Evolutionary conservation across 2,888 invertebrate species (phyloP).

Genomic region (Pterostichus niger): DNA sequence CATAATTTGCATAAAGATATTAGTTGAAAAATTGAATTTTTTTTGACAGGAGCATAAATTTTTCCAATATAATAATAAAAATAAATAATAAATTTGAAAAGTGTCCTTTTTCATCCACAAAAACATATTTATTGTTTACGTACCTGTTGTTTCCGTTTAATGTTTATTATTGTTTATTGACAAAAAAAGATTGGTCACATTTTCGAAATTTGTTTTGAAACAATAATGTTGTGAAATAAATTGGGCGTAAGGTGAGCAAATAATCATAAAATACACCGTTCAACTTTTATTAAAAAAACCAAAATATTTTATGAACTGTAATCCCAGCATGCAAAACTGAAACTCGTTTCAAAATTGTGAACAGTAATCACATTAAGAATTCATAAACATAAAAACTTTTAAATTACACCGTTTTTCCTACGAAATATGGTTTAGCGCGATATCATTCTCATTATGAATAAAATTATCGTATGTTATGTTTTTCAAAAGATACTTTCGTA

Average conservation of each 20-base stretch:
- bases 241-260: constrained; percentile 14
- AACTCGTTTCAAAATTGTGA: constrained; percentile 50
- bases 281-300: constrained; percentile 22
- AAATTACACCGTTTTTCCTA: constrained; percentile 22
- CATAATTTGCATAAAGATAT: no score
- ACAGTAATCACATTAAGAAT: constrained; percentile 48
- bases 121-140: no score
- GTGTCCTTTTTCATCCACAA: no score
- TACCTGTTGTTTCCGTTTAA: no score
- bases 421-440: constrained; percentile 18
- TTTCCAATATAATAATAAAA: no score
- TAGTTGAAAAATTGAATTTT: no score
- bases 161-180: no score
- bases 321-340: constrained; percentile 35
- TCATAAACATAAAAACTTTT: constrained; percentile 46
- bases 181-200: no score
- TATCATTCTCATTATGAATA: constrained; percentile 12
- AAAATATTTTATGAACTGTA: constrained; percentile 48
- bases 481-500: no score
- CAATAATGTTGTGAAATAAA: constrained; percentile 7
- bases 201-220: no score
- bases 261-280: constrained; percentile 18
- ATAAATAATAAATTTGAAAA: no score
- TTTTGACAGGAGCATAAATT: no score
- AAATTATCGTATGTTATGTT: constrained; percentile 4